These are phyloP conservation scores for Pollimyrus isidori DNA, from an alignment of 2,113 vertebrate genomes.

Conservation along the genomic window DNA sequence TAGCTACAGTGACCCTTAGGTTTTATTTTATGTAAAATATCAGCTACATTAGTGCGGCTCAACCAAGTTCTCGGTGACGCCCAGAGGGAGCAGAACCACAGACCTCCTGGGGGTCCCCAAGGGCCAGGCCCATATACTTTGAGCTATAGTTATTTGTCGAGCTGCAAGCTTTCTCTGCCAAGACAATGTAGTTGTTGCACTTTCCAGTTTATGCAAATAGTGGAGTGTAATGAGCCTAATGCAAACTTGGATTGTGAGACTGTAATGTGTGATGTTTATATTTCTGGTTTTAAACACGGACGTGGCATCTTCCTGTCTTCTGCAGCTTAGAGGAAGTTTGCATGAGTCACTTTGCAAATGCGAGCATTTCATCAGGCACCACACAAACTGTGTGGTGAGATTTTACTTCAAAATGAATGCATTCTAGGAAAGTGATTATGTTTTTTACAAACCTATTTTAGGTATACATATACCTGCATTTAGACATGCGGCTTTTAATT, in stretches of 20 bases:
- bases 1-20: not conserved
- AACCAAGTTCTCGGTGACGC: not conserved
- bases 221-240: not conserved
- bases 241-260: not conserved
- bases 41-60: not conserved
- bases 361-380: not conserved
- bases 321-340: not conserved
- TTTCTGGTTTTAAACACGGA: not conserved
- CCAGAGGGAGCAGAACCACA: not conserved
- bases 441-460: not conserved
- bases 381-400: not conserved
- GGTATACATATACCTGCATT: not conserved
- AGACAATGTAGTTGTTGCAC: not conserved
- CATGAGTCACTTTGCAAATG: not conserved
- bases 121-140: not conserved
- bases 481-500: not conserved
- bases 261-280: not conserved
- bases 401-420: not conserved
- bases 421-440: not conserved
- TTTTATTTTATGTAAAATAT: not conserved
- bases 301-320: not conserved
- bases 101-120: accelerated
- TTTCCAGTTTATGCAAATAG: not conserved
- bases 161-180: not conserved
- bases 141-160: not conserved